Base-by-base conservation (phyloP, 2,113 vertebrate species). In the Orthonyx spaldingii region DNA sequence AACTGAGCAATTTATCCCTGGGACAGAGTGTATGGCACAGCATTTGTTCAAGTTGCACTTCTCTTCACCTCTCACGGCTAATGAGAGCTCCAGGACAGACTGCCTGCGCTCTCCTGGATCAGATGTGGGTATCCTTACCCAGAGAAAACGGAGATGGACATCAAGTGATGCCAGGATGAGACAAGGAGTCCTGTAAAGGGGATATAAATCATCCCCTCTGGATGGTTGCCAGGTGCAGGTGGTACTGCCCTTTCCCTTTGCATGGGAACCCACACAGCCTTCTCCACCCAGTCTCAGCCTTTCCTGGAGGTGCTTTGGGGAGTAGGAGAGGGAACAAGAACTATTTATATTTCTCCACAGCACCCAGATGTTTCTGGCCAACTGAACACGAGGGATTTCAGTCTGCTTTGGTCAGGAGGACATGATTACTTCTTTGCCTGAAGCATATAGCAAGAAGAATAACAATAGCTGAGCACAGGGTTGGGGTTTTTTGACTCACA, bases 161-260 rank as follows among this genome's bases (percentile, higher is more conserved):
- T 26, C 1, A 0, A 11, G 53, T 60, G 75, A 64, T 81, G 74
- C n/a, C 82, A 81, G 47, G 42, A 30, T 69, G 78, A 26, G 66
- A 60, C 17, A 83, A 49, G 32, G 52, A 84, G 41, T 44, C 39
- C 65, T 74, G 23, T 13, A 19, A 65, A 37, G 68, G 8, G 6
- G 39, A 5, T 61, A 3, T 14, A 56, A 82, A 39, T 49, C 83
- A 81, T 23, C 8, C 14, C 64, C 21, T 12, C 70, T 1, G 0
- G 49, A 8, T 0, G 0, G 26, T 3, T 27, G 55, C 24, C 35
- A 23, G 24, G 39, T 3, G 0, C 42, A 30, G 18, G 44, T 49
- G 71, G 12, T n/a, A 11, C 1, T 4, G 68, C 18, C 69, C 8
- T 0, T 72, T 49, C 22, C 79, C 47, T 79, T 56, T 26, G 42